Base-by-base conservation (phyloP, 2,888 invertebrate species). In the Herminia tarsipennalis region DNA sequence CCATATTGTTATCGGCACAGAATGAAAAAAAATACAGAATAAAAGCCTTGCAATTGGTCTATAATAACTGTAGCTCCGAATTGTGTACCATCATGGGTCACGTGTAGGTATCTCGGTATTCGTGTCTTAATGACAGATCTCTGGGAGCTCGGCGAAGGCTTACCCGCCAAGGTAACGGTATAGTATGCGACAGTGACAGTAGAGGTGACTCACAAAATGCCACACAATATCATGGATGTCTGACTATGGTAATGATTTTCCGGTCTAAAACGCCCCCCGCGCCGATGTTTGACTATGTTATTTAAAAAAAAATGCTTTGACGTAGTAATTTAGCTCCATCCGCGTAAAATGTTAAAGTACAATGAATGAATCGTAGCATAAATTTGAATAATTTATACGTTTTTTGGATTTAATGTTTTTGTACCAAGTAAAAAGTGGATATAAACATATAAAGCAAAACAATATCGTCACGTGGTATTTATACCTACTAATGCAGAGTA, bases 211-310 rank as follows among this genome's bases (percentile, higher is more conserved):
- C 86, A 86, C 63, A 67, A 53, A 63, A 64, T 66, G 58, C 60
- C 63, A 73, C 65, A 73, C 68, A 70, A 70, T 71, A 72, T 73
- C 76, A 79, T 69, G 68, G 67, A 58, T 61, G 59, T 67, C 67
- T 61, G 63, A 63, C 77, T 76, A 78, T 77, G 78, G 75, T 77
- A 81, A 78, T 74, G 67, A 77, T 80, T 83, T 86, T 81, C 78
- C 80, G 81, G 79, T 84, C 78, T 73, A 73, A 69, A 80, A 75
- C 70, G 47, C 58, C 22, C 48, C 48, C 55, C 52, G 58, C 66
- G 63, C 46, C 64, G 47, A 63, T 69, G 20, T 36, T 55, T 43
- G 37, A 39, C 42, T 44, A 48, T 66, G 58, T 54, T 50, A 42
- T 47, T 34, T 35, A 33, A 38, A 37, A n/a, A n/a, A 40, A 40